A percentile compares a stretch with the other conserved stretches of the same genome.
Evolutionary conservation across 2,888 invertebrate genomes (phyloP).

Genomic region (Anorthoa munda): DNA sequence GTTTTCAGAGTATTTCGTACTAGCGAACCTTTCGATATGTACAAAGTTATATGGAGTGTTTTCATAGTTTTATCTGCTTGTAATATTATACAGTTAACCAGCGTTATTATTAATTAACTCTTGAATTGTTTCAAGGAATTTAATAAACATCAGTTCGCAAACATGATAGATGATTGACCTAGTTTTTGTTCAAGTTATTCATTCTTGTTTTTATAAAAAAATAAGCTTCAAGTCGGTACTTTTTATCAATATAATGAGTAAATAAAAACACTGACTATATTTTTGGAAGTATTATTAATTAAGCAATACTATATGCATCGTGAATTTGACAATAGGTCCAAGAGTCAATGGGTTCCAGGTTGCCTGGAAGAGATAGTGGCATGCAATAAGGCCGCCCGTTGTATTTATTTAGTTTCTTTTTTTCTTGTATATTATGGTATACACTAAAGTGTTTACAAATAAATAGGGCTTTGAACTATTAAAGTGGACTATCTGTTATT

Average conservation of each 20-base stretch:
- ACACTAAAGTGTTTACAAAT: too few species aligned
- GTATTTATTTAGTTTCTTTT: too few species aligned
- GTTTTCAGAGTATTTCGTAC: slow-evolving; percentile 67
- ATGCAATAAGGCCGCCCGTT: too few species aligned
- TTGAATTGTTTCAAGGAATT: neutral
- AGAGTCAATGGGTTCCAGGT: too few species aligned
- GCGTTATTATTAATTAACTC: slow-evolving; percentile 15
- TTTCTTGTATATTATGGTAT: too few species aligned
- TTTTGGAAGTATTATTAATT: neutral
- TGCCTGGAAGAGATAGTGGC: too few species aligned
- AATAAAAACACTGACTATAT: too few species aligned
- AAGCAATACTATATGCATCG: neutral
- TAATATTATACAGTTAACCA: slow-evolving; percentile 19
- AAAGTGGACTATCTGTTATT: too few species aligned
- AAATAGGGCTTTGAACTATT: too few species aligned
- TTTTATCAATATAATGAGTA: too few species aligned
- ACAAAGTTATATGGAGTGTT: slow-evolving; percentile 44
- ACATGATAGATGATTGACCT: neutral
- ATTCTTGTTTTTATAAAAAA: neutral
- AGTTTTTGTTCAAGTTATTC: neutral
- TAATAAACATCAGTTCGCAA: neutral
- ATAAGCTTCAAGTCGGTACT: neutral
- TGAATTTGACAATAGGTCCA: too few species aligned
- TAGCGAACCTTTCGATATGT: slow-evolving; percentile 47
- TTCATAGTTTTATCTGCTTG: slow-evolving; percentile 41